Conservation (phyloP, 2,113 vertebrate genomes). For the Electrona antarctica region DNA sequence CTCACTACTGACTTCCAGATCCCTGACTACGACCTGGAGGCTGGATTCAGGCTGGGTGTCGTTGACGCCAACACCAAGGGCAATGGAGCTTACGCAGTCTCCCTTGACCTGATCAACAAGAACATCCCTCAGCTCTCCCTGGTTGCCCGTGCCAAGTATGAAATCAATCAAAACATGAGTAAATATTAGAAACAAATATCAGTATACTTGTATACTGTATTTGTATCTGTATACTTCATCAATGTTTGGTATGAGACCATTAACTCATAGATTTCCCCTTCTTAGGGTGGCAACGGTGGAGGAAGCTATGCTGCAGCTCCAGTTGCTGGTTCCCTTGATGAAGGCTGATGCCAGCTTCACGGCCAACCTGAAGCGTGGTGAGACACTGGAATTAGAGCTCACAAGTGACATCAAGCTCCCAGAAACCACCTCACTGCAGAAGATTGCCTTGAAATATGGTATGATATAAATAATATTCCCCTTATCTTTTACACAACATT, state of each 20-base stretch:
- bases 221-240: too few relatives aligned
- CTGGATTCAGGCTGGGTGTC: constrained; percentile 83
- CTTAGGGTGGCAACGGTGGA: constrained; percentile 77
- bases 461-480: constrained; percentile 7
- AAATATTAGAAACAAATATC: neutral
- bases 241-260: too few relatives aligned
- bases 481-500: too few relatives aligned
- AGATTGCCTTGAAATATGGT: constrained; percentile 84
- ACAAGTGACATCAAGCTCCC: constrained; percentile 78
- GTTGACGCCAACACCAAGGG: constrained; percentile 72
- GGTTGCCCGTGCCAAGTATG: constrained; percentile 86
- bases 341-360: constrained; percentile 80
- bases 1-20: constrained; percentile 85
- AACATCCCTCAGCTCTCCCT: constrained; percentile 84
- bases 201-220: too few relatives aligned
- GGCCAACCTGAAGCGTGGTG: constrained; percentile 69
- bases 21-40: constrained; percentile 83
- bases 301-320: constrained; percentile 80
- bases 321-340: constrained; percentile 82
- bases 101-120: constrained; percentile 86
- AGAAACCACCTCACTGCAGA: constrained; percentile 79
- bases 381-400: constrained; percentile 78
- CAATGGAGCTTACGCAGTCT: constrained; percentile 79
- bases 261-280: neutral
- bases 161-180: constrained; percentile 12